A percentile compares a stretch with the other conserved stretches of the same genome.
These are phyloP conservation scores for Microcebus griseorufus DNA, from an alignment of 2,113 vertebrate species.

Conservation along the genomic window DNA sequence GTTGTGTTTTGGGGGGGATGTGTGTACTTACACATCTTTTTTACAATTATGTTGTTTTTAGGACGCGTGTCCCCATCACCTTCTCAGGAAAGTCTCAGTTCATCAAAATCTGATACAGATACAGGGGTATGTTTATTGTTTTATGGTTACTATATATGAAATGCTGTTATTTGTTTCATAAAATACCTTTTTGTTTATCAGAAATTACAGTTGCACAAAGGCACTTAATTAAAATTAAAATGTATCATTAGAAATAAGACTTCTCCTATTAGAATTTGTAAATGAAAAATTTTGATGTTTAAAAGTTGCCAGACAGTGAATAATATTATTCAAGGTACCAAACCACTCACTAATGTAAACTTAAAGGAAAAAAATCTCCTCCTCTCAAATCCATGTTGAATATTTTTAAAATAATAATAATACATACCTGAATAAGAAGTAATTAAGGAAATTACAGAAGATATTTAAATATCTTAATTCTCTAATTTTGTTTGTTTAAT, in stretches of 20 bases:
- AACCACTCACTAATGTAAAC: background rate
- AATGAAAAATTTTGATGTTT: conserved; percentile 49
- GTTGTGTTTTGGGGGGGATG: background rate
- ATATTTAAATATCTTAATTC: conserved; percentile 16
- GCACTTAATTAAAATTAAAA: conserved; percentile 40
- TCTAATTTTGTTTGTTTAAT: conserved; percentile 15
- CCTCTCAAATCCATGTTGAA: conserved; percentile 16
- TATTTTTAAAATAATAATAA: background rate
- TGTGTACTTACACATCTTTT: conserved; percentile 34
- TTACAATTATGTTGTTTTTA: conserved; percentile 80
- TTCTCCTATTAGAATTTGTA: conserved; percentile 37
- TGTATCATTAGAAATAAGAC: conserved; percentile 6
- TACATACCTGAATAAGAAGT: background rate
- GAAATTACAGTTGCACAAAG: conserved; percentile 21
- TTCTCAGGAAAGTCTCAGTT: conserved; percentile 98
- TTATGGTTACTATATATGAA: conserved; percentile 50
- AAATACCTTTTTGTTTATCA: conserved; percentile 42
- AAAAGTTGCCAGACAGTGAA: conserved; percentile 9
- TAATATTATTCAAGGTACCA: conserved; percentile 22
- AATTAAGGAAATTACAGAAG: conserved; percentile 15
- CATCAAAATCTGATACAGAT: conserved; percentile 98
- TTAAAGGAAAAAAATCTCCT: conserved; percentile 44
- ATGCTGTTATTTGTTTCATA: conserved; percentile 36
- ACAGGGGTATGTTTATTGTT: conserved; percentile 88
- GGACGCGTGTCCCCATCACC: conserved; percentile 98